These are phyloP conservation scores for Rhodeus uyekii DNA, from an alignment of 2,797 vertebrate genomes.

Conservation along the genomic window DNA sequence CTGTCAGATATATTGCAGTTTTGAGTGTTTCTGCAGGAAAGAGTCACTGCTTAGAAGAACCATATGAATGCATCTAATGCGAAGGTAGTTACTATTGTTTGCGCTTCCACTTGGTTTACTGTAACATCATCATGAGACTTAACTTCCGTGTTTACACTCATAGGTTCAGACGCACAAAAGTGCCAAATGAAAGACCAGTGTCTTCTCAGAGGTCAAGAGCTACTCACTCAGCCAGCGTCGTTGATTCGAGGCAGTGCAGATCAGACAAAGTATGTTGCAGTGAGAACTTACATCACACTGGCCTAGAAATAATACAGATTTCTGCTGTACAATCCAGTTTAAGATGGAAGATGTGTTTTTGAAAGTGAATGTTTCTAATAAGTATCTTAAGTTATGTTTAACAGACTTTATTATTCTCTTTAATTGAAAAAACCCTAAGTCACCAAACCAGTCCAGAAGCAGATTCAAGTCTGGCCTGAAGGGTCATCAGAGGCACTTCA, in stretches of 20 bases:
- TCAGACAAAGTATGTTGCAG: slow-evolving; percentile 21
- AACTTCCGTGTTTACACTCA: neutral
- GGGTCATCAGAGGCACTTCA: too few species aligned
- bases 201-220: neutral
- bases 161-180: neutral
- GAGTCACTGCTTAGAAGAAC: neutral
- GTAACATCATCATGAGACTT: neutral
- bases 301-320: too few species aligned
- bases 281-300: too few species aligned
- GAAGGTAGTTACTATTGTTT: neutral
- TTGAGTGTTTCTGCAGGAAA: neutral
- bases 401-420: too few species aligned
- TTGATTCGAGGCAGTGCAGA: neutral
- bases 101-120: too few species aligned
- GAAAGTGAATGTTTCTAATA: too few species aligned
- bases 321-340: too few species aligned
- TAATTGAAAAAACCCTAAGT: too few species aligned
- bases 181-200: neutral
- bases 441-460: too few species aligned
- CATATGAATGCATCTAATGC: neutral
- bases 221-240: neutral
- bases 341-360: too few species aligned
- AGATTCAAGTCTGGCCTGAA: too few species aligned
- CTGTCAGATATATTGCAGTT: neutral
- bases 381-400: too few species aligned